Evolutionary conservation across 2,888 invertebrate genomes (phyloP), one percentile per base, ranked within the genome.

Genomic region (Dorcus parallelipipedus): DNA sequence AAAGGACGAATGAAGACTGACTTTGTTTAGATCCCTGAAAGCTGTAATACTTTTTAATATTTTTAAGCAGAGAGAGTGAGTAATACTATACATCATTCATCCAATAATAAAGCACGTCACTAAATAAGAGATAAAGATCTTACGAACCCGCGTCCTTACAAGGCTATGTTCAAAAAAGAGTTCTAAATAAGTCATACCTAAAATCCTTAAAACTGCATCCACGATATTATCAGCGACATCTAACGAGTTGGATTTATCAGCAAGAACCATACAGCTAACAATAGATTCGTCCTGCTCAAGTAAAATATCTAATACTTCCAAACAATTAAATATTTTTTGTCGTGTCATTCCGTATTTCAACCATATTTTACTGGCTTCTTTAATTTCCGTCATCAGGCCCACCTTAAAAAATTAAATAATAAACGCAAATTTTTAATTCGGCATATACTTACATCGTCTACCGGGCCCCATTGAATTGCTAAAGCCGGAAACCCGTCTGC

Each of bases 401-500:
- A 61, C 61, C 50, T 63, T 49, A n/a, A 33, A 20, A 42, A 8
- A 26, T 8, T 26, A 26, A n/a, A 39, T 6, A 50, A 55, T 40
- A 20, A 10, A 10, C 59, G 52, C 51, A 26, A 23, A 3, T 38
- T 20, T 1, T 14, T 54, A n/a, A 77, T 3, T 43, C 2, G 7
- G 20, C 20, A 20, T 20, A 20, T 3, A 2, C 89, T 88, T 54
- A 90, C 91, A 77, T 96, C 95, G 53, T 93, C 95, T 53, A 96
- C 84, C 40, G 94, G 94, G 41, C 95, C 95, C 95, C 95, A 96
- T 75, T 96, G 93, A 9, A 96, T 86, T 1, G 95, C 95, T 59
- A 93, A 77, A 0, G 84, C 95, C 1, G 93, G 91, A 0, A 88
- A 80, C 0, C 91, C 90, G 5, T 86, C 85, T 55, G 76, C 78